Base-by-base conservation (phyloP, 2,888 invertebrate species). In the Caenorhabditis angaria region DNA sequence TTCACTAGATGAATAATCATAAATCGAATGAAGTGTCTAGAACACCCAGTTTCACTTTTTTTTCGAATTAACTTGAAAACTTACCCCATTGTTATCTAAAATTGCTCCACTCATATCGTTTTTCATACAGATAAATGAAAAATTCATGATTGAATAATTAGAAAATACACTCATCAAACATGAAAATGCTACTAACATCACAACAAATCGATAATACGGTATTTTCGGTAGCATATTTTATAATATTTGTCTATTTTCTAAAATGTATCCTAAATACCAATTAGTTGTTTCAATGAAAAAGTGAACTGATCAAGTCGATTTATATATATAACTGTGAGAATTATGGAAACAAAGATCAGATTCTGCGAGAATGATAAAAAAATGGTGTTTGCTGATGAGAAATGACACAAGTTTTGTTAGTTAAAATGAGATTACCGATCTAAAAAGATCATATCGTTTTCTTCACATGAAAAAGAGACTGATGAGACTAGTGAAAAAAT, bases 101-200 rank as follows among this genome's bases (percentile, higher is more conserved):
- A 22, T 24, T 2, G 22, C 57, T 6, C 66, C 70, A 22, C 55
- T 24, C 60, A 65, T 62, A 25, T 70, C 70, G n/a, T 62, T 50
- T 54, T 65, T 70, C 70, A 70, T 70, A 55, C 70, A 70, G 32
- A 70, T 70, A 53, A 70, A 70, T 24, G 70, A 61, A 41, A 70
- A 70, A 60, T 70, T 70, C 55, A 70, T 58, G 25, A 70, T 70
- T 28, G 62, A 66, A 51, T 66, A 66, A 56, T 70, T 70, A 14
- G 70, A 70, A 20, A 70, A 70, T 29, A 70, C 66, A 62, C 65
- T 66, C 62, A 62, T 70, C 27, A 70, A 61, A 47, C 65, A 62
- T 22, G 59, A 56, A 53, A 70, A 70, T 50, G 65, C 70, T 18
- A 70, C 66, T 22, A 66, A 32, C 65, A 70, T 62, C 8, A 70